phyloP scores from a whole-genome alignment of 2,113 vertebrate genomes.

The Tachycineta bicolor region DNA sequence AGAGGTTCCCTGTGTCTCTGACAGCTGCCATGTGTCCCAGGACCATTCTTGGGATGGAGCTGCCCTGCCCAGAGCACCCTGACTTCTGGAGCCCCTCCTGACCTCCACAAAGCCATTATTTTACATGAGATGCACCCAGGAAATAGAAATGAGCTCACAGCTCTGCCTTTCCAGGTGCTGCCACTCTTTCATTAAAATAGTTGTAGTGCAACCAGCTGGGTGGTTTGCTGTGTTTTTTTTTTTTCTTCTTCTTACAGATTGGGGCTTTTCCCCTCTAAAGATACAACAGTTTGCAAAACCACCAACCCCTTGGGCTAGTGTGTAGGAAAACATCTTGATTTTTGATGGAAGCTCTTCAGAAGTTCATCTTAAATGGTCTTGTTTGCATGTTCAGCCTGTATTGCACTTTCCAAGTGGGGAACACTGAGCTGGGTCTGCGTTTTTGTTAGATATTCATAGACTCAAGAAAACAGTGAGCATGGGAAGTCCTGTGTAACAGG shows the following conservation, averaged over 20 bases:
- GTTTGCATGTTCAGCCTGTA: background rate
- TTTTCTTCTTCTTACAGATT: background rate
- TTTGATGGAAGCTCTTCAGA: background rate
- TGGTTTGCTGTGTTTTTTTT: background rate
- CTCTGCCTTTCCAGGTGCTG: background rate
- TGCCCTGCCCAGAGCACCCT: background rate
- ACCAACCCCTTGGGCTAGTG: background rate
- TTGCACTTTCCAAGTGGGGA: background rate
- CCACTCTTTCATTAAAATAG: background rate
- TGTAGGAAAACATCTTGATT: background rate
- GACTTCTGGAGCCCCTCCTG: background rate
- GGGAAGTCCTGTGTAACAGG: background rate
- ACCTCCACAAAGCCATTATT: rapidly evolving
- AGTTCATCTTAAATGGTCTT: background rate
- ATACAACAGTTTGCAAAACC: background rate
- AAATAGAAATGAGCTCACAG: background rate
- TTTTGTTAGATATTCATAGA: background rate
- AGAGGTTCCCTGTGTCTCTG: background rate
- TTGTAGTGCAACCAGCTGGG: background rate
- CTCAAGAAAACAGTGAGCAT: background rate
- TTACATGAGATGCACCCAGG: background rate
- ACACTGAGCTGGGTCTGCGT: rapidly evolving
- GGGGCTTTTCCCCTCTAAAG: background rate
- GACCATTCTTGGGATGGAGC: background rate
- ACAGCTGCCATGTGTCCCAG: background rate